Conservation (phyloP, 2,888 invertebrate genomes). For the Metacarcinus magister region DNA sequence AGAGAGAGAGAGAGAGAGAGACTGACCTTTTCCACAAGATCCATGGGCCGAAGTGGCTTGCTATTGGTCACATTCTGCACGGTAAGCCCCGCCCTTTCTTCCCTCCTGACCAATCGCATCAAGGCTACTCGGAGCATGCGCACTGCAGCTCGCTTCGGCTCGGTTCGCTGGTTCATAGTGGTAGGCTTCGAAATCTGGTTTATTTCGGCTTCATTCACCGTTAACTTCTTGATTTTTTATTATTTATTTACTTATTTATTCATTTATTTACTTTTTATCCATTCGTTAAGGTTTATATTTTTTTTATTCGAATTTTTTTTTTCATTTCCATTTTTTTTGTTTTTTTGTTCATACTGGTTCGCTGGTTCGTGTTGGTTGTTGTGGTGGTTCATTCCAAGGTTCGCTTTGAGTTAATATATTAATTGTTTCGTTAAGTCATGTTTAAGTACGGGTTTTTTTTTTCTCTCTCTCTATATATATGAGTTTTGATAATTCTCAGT, state of each 20-base stretch:
- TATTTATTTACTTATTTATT: too few species aligned
- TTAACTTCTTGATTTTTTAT: too few species aligned
- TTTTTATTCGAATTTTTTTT: too few species aligned
- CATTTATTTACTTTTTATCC: too few species aligned
- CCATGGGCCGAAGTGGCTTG: conserved; percentile 75
- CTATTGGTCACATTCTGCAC: conserved; percentile 76
- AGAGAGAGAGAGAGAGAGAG: conserved; percentile 13
- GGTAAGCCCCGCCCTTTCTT: conserved; percentile 74
- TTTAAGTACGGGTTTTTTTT: not conserved
- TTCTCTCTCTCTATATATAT: not conserved
- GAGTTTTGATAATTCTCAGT: too few species aligned
- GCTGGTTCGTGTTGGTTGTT: too few species aligned
- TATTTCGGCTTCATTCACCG: not conserved
- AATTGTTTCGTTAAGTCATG: not conserved
- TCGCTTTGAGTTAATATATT: not conserved
- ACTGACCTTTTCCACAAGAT: conserved; percentile 78
- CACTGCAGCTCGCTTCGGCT: not conserved
- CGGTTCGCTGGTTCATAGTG: not conserved
- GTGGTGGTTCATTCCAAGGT: not conserved
- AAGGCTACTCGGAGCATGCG: conserved; percentile 42
- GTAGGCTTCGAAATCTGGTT: not conserved
- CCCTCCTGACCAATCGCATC: conserved; percentile 71
- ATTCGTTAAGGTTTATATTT: too few species aligned
- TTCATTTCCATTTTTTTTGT: not conserved
- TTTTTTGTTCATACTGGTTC: not conserved